Base-by-base conservation (phyloP, 2,113 vertebrate genomes). In the Malurus cyaneus region DNA sequence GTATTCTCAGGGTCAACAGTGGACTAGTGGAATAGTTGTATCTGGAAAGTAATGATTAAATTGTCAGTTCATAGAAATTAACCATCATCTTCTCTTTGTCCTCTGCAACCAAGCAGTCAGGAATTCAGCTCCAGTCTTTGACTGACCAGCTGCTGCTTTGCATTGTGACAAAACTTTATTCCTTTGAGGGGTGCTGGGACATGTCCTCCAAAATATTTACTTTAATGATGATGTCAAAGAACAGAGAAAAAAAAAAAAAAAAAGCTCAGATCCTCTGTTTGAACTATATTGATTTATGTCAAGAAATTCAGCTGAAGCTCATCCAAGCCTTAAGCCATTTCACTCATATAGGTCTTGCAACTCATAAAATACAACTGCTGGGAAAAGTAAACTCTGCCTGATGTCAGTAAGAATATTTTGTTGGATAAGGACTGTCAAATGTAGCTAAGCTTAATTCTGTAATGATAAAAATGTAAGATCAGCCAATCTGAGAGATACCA, bases 91-190 rank as follows among this genome's bases (percentile, higher is more conserved):
- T 86, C 6, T 32, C 34, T 77, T 76, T 57, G 28, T 80, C 36
- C 80, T 92, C 46, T 83, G 20, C 41, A 85, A 17, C 31, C 0
- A 2, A 70, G 32, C 3, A 85, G 23, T 32, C 34, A 57, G 24
- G 9, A 77, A 80, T 83, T 78, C 31, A 79, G 14, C 20, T 66
- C 59, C 70, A n/a, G 70, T 44, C 16, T 69, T 81, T 80, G 18
- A 62, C 53, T 79, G 15, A n/a, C 23, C 2, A 1, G 4, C 39
- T 66, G 7, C 34, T 81, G 32, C n/a, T 71, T 89, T 80, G 13
- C 6, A 19, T 66, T 0, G 0, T 8, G 18, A 56, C 0, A 0
- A 34, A 87, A 28, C 8, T 20, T 71, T 12, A 5, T 49, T 83
- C n/a, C 44, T 78, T n/a, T 81, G 26, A 74, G 12, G 36, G 9